phyloP scores from a whole-genome alignment of 1,140 invertebrate genomes.

The Rhagoletis pomonella region DNA sequence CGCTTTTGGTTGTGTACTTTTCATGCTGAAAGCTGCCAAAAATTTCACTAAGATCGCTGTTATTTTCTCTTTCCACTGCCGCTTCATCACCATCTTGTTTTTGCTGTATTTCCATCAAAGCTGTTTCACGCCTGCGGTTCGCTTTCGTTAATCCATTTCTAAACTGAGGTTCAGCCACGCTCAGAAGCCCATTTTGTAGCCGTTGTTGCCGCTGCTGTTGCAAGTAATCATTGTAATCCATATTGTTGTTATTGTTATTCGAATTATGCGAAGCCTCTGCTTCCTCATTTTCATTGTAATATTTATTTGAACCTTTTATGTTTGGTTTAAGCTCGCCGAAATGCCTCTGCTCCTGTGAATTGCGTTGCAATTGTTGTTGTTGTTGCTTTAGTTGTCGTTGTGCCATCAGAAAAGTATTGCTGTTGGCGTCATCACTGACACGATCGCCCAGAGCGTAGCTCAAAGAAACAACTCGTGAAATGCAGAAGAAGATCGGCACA shows the following conservation, averaged over 20 bases:
- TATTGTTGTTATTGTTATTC: slow-evolving; percentile 36
- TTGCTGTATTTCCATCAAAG: not conserved
- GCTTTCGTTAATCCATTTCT: not conserved
- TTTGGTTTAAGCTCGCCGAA: no score
- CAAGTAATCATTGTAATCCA: not conserved
- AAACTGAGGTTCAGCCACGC: not conserved
- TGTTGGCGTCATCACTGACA: not conserved
- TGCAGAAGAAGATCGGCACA: not conserved
- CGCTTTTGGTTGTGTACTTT: not conserved
- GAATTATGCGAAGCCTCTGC: not conserved
- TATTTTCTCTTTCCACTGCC: slow-evolving; percentile 30
- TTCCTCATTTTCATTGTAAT: not conserved
- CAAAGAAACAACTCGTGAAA: not conserved
- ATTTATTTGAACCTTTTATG: not conserved
- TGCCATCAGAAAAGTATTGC: not conserved
- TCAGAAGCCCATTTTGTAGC: slow-evolving; percentile 9
- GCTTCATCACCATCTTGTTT: not conserved
- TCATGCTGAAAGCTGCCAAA: not conserved
- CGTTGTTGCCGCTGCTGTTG: slow-evolving; percentile 38
- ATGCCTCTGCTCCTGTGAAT: not conserved
- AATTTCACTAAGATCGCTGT: slow-evolving; percentile 10
- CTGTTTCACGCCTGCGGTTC: not conserved
- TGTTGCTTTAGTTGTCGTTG: slow-evolving; percentile 30
- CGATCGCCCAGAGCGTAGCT: not conserved
- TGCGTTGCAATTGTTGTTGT: slow-evolving; percentile 12